Conservation (phyloP, 2,797 vertebrate species). For the Eulemur rubriventer region DNA sequence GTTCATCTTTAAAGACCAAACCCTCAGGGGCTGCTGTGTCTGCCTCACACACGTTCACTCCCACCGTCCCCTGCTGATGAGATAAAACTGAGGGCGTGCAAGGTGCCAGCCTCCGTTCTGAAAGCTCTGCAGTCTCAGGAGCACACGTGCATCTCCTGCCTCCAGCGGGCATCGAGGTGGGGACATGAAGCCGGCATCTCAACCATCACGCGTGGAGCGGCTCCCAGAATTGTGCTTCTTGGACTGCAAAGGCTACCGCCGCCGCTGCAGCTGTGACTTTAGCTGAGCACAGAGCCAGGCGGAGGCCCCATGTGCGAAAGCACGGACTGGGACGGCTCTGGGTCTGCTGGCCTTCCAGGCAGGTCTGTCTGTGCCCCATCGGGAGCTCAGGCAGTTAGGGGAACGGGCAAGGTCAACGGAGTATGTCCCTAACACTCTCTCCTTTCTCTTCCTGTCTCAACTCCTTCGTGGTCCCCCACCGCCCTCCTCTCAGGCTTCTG, state of each 20-base stretch:
- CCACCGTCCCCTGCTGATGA: neutral
- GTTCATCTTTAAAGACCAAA: neutral
- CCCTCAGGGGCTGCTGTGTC: neutral
- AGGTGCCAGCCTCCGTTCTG: neutral
- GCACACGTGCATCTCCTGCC: neutral
- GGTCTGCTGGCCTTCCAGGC: neutral
- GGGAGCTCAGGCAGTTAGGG: neutral
- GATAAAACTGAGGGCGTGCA: neutral
- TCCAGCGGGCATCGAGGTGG: fast-evolving
- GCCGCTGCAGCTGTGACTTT: neutral
- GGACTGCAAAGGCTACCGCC: neutral
- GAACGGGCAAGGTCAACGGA: neutral
- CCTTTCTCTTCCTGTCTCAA: neutral
- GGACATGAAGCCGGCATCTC: neutral
- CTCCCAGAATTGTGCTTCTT: neutral
- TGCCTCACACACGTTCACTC: neutral
- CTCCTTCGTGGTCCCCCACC: neutral
- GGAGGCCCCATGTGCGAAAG: neutral
- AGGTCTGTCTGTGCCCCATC: neutral
- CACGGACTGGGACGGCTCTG: too few species aligned
- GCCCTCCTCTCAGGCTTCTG: neutral
- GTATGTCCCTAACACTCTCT: neutral
- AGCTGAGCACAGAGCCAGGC: neutral
- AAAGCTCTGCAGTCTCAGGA: neutral
- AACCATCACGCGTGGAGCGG: fast-evolving